Conservation (phyloP, 1,140 invertebrate genomes). For the Lepidurus arcticus region DNA sequence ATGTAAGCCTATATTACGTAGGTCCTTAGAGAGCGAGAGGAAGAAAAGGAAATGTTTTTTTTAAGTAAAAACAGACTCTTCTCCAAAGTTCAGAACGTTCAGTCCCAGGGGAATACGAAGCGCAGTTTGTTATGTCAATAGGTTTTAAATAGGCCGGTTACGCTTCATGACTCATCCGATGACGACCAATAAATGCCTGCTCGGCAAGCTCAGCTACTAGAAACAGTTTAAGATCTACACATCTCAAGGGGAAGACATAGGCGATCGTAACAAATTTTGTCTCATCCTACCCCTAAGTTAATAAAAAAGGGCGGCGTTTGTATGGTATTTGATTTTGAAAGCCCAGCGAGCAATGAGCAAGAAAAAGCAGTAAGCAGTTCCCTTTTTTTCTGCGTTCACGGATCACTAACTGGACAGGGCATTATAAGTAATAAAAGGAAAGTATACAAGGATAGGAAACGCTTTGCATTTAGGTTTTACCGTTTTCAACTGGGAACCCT, state of each 20-base stretch:
- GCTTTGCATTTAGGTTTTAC: neutral
- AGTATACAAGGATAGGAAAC: neutral
- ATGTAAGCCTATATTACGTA: too few relatives aligned
- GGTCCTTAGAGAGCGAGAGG: neutral
- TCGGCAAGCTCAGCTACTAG: neutral
- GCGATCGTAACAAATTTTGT: conserved; percentile 18
- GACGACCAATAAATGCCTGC: conserved; percentile 8
- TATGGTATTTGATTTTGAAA: conserved; percentile 12
- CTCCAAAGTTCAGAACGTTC: neutral
- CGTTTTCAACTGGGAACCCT: too few relatives aligned
- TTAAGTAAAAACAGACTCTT: neutral
- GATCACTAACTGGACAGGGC: neutral
- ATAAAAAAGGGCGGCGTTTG: conserved; percentile 4
- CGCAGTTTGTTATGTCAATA: conserved; percentile 15
- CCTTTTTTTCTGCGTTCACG: neutral
- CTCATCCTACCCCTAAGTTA: conserved; percentile 17
- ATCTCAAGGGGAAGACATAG: neutral
- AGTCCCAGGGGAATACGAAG: neutral
- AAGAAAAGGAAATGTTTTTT: neutral
- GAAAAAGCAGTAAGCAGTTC: neutral
- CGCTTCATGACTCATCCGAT: neutral
- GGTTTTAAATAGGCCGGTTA: neutral
- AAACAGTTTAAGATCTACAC: neutral
- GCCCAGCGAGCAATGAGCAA: neutral
- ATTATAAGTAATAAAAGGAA: neutral